These are phyloP conservation scores for Calliphora vomitoria DNA, from an alignment of 2,888 invertebrate species.

Conservation along the genomic window DNA sequence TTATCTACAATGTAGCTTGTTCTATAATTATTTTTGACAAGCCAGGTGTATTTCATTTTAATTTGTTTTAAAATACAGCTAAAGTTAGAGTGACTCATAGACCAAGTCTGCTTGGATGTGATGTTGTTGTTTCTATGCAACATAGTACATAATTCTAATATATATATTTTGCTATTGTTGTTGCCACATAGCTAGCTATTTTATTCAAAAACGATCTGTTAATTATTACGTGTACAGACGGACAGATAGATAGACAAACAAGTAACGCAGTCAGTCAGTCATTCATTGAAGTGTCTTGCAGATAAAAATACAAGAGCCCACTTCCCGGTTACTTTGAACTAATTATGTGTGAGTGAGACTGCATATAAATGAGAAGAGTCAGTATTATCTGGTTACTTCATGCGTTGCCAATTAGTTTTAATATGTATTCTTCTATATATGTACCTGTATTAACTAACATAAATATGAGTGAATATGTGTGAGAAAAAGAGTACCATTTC, in stretches of 20 bases:
- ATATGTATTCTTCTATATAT: neutral
- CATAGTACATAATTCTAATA: conserved; percentile 6
- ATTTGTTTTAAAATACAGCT: neutral
- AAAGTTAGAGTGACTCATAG: neutral
- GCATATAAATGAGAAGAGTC: neutral
- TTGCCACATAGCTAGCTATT: neutral
- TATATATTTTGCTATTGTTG: neutral
- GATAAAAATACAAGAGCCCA: neutral
- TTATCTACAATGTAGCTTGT: neutral
- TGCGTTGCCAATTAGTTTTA: conserved; percentile 68
- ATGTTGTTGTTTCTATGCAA: neutral
- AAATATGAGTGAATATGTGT: neutral
- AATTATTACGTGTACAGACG: conserved; percentile 19
- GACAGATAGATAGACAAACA: neutral
- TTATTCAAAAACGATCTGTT: neutral
- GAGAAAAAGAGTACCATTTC: neutral
- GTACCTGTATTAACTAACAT: neutral
- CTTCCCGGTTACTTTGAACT: conserved; percentile 55
- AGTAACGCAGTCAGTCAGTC: no score
- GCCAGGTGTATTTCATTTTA: conserved; percentile 20
- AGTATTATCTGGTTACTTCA: conserved; percentile 63
- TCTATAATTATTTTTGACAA: conserved; percentile 31
- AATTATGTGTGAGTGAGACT: conserved; percentile 57
- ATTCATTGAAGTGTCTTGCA: neutral
- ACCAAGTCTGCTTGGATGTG: neutral